Conservation (phyloP, 2,888 invertebrate species). For the Allolobophora icterica region DNA sequence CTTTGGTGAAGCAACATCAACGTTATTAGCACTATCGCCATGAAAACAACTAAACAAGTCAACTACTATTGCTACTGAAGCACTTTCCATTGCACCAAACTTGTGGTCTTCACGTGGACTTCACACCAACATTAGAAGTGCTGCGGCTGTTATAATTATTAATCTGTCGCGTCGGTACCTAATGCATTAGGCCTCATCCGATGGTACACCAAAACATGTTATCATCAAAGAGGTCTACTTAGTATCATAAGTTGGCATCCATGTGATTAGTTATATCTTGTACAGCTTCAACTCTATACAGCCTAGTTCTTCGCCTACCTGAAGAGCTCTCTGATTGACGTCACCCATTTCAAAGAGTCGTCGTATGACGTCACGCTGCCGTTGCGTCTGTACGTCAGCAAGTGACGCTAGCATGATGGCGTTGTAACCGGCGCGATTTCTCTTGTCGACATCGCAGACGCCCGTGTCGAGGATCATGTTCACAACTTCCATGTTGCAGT, state of each 20-base stretch:
- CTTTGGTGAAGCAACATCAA: background rate
- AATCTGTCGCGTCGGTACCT: too few species aligned
- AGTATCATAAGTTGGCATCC: too few species aligned
- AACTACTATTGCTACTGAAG: background rate
- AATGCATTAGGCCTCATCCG: too few species aligned
- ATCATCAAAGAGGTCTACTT: too few species aligned
- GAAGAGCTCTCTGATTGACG: constrained; percentile 83
- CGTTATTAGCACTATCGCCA: background rate
- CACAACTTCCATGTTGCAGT: constrained; percentile 88
- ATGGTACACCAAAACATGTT: too few species aligned
- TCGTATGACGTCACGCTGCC: constrained; percentile 80
- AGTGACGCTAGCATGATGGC: constrained; percentile 87
- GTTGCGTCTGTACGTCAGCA: constrained; percentile 73
- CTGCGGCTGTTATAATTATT: too few species aligned
- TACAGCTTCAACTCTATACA: background rate
- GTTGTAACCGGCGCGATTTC: constrained; percentile 88
- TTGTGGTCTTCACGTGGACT: too few species aligned
- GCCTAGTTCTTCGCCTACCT: constrained; percentile 69
- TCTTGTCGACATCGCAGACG: constrained; percentile 79
- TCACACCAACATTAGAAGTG: too few species aligned
- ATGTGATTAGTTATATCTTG: too few species aligned
- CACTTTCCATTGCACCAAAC: too few species aligned
- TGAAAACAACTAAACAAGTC: background rate
- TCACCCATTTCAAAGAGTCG: constrained; percentile 83
- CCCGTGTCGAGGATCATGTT: constrained; percentile 85